Evolutionary conservation across 1,140 invertebrate species (phyloP).

Genomic region (Oscheius sp.): DNA sequence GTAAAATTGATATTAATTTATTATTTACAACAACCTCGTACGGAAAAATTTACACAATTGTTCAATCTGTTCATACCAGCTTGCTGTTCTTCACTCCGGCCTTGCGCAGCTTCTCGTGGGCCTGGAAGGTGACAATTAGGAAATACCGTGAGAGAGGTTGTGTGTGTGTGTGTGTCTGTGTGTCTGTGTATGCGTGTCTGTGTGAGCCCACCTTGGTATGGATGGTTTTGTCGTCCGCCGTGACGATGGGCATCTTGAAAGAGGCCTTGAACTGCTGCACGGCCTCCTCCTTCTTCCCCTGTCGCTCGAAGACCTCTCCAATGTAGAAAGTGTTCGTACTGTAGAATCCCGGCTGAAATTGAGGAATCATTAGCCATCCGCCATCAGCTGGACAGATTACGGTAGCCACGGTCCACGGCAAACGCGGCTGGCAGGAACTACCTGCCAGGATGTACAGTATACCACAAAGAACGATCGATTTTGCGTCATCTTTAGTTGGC

Average conservation of each 20-base stretch:
- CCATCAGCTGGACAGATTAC: not conserved
- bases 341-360: constrained; percentile 56
- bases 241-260: constrained; percentile 53
- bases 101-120: constrained; percentile 46
- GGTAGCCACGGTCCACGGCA: not conserved
- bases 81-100: constrained; percentile 32
- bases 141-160: constrained; percentile 6
- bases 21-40: too few relatives aligned
- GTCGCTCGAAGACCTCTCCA: constrained; percentile 47
- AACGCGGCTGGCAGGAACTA: not conserved
- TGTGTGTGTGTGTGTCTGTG: too few relatives aligned
- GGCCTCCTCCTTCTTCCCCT: constrained; percentile 48
- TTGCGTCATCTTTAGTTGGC: not conserved
- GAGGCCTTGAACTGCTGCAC: constrained; percentile 49
- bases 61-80: constrained; percentile 17
- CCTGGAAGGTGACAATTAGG: constrained; percentile 37
- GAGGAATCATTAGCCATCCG: constrained; percentile 20
- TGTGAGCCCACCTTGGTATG: constrained; percentile 46
- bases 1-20: too few relatives aligned
- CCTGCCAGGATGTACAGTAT: not conserved
- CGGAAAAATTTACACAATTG: too few relatives aligned
- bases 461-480: not conserved
- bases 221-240: constrained; percentile 45
- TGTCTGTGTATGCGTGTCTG: not conserved
- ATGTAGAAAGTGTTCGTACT: constrained; percentile 55